Percentiles rank a stretch among this genome's conserved stretches.
These are phyloP conservation scores for Drosophila falleni DNA, from an alignment of 2,888 invertebrate genomes.

Conservation along the genomic window DNA sequence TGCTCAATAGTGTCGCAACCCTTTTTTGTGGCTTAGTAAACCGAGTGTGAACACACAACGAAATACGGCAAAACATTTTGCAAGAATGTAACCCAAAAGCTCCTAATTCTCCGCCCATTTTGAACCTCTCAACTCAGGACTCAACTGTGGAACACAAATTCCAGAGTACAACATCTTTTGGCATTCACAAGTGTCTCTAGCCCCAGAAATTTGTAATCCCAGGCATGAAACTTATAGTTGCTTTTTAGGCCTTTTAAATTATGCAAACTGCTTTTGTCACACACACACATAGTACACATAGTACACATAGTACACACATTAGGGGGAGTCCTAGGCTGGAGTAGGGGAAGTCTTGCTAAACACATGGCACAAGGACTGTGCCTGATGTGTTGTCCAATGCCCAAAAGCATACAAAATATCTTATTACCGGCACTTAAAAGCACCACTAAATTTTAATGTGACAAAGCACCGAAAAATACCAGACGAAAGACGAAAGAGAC, in stretches of 20 bases:
- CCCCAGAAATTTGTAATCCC: slow-evolving; percentile 43
- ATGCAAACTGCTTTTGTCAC: slow-evolving; percentile 63
- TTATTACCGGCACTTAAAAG: slow-evolving; percentile 71
- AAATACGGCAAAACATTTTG: slow-evolving; percentile 24
- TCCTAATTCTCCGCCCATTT: slow-evolving; percentile 5
- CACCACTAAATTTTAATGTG: slow-evolving; percentile 72
- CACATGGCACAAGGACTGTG: slow-evolving; percentile 29
- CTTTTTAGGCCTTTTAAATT: slow-evolving; percentile 68
- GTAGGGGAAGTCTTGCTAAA: slow-evolving; percentile 8
- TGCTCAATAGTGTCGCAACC: slow-evolving; percentile 45
- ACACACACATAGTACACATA: slow-evolving; percentile 30
- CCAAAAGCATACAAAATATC: slow-evolving; percentile 70
- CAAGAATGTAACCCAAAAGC: slow-evolving; percentile 29
- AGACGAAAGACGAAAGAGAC: slow-evolving; percentile 14
- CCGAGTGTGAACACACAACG: slow-evolving; percentile 48
- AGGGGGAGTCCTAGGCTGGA: neutral
- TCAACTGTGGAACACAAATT: slow-evolving; percentile 9
- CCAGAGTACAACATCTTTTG: slow-evolving; percentile 37
- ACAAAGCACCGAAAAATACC: slow-evolving; percentile 59
- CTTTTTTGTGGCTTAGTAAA: slow-evolving; percentile 52
- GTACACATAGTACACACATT: slow-evolving; percentile 1
- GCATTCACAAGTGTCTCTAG: slow-evolving; percentile 15
- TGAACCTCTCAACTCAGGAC: neutral
- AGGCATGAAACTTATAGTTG: slow-evolving; percentile 59
- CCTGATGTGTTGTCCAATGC: slow-evolving; percentile 51